Evolutionary conservation across 2,113 vertebrate species (phyloP).

Genomic region (Leptobrachium leishanense): DNA sequence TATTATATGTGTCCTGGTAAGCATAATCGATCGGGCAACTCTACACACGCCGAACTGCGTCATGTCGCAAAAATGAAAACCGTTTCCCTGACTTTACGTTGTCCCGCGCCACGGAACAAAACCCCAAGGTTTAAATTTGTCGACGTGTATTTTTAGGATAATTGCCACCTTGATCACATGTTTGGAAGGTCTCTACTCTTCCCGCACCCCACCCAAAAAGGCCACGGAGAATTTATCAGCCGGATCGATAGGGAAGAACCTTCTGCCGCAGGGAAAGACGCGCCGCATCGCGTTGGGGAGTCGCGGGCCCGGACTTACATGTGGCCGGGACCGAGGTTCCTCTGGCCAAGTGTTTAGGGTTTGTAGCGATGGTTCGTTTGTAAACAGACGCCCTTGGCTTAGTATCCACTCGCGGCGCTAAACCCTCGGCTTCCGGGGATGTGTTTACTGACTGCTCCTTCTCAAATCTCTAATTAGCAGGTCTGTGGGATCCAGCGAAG

Average conservation of each 20-base stretch:
- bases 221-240: background rate
- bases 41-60: background rate
- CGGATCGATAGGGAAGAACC: background rate
- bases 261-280: background rate
- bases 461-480: constrained; percentile 35
- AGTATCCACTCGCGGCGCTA: background rate
- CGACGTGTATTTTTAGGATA: background rate
- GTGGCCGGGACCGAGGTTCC: background rate
- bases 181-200: background rate
- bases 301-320: background rate
- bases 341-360: background rate
- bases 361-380: background rate
- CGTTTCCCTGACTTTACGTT: background rate
- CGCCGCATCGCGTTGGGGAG: background rate
- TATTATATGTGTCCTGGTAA: too few species aligned
- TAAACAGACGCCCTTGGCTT: background rate
- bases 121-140: constrained; percentile 2
- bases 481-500: constrained; percentile 9
- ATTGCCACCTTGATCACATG: background rate
- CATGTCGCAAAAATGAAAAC: background rate
- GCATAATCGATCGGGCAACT: background rate
- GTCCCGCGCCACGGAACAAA: background rate
- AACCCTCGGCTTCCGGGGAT: constrained; percentile 18
- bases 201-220: background rate
- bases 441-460: constrained; percentile 22